Base-by-base conservation (phyloP, 2,888 invertebrate genomes). In the Peribatodes rhomboidaria region DNA sequence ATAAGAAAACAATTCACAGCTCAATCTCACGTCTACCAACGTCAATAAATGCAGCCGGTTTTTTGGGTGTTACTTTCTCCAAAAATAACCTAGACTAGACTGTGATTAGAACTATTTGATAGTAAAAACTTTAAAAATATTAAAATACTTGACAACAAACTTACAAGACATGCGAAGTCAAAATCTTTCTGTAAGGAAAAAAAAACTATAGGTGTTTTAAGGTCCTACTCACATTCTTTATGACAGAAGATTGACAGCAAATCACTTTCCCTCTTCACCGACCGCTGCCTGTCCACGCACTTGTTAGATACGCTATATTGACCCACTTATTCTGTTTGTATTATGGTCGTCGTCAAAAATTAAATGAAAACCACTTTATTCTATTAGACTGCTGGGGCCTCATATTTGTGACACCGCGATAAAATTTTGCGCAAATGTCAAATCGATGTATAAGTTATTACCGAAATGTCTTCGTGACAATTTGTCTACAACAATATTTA, bases 281-380 rank as follows among this genome's bases (percentile, higher is more conserved):
- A 20, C 20, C 62, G 35, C 27, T 37, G 46, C 20, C 53, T n/a
- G 37, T 41, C 22, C 22, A 20, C 18, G 37, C 59, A 37, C 55
- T 59, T 42, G 49, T 58, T 61, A 59, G 54, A 44, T 55, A 61
- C 58, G 61, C 58, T 47, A 54, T 47, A 16, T 58, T 61, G 66
- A 55, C 66, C 57, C 16, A 53, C 42, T 59, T 66, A 10, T 41
- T 16, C 7, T 58, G 42, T 53, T 66, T 61, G 41, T n/a, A 55
- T 42, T 61, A 53, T 49, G 14, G 27, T 66, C 13, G 8, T 16
- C 8, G 16, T 8, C 41, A 54, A 42, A 42, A 42, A 42, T 42
- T 1, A n/a, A 13, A 46, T 46, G 7, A 41, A 41, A 16, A n/a
- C 11, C 6, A 4, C 9, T 16, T 39, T 16, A n/a, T 41, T 16